Evolutionary conservation across 2,113 vertebrate genomes (phyloP).

Genomic region (Paramisgurnus dabryanus): DNA sequence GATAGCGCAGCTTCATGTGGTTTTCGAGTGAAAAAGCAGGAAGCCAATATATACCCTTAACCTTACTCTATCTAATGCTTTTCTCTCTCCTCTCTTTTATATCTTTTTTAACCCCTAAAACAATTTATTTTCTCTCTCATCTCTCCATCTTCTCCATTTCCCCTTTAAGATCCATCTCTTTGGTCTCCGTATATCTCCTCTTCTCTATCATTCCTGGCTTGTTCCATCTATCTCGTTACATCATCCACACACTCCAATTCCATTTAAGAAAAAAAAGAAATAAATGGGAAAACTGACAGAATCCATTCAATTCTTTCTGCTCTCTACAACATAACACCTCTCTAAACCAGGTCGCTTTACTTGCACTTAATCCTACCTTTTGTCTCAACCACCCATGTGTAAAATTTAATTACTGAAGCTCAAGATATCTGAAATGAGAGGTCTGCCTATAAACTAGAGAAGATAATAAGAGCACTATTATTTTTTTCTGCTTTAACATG

Average conservation of each 20-base stretch:
- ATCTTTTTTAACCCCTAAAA: slow-evolving; percentile 28
- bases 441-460: not conserved
- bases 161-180: not conserved
- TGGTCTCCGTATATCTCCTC: not conserved
- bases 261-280: slow-evolving; percentile 10
- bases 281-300: slow-evolving; percentile 44
- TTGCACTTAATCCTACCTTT: slow-evolving; percentile 27
- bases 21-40: not conserved
- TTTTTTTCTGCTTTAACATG: not conserved
- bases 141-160: not conserved
- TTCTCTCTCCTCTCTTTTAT: not conserved
- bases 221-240: slow-evolving; percentile 29
- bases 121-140: slow-evolving; percentile 23
- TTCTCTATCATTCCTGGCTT: slow-evolving; percentile 18
- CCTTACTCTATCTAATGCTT: not conserved
- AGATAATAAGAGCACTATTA: not conserved
- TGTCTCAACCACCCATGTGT: slow-evolving; percentile 22
- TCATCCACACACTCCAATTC: slow-evolving; percentile 17
- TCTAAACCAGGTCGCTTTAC: slow-evolving; percentile 36
- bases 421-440: not conserved
- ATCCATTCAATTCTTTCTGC: slow-evolving; percentile 22
- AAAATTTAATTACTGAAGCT: slow-evolving; percentile 16
- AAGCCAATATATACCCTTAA: not conserved
- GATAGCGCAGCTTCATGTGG: not conserved
- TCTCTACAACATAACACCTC: not conserved